These are phyloP conservation scores for Ophioderma brevispina DNA, from an alignment of 35 echinoderm and acorn worm species.

Conservation along the genomic window DNA sequence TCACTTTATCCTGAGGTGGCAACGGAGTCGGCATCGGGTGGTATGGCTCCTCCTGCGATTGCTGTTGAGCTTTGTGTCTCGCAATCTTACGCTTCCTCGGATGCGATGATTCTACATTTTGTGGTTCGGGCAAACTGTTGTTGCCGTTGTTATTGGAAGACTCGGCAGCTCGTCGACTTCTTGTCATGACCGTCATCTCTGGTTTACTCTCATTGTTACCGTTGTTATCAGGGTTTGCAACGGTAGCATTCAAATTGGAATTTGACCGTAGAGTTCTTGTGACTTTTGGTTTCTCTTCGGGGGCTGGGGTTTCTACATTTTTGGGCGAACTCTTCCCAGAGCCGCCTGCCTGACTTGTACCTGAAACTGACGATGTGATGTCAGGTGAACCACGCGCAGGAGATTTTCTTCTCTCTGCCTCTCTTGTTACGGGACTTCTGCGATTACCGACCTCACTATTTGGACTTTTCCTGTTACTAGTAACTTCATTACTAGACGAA, in stretches of 20 bases:
- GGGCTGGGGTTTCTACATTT: constrained; percentile 11
- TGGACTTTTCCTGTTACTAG: constrained; percentile 9
- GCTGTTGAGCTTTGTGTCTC: constrained; percentile 72
- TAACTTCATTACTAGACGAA: constrained; percentile 12
- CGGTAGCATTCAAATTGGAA: constrained; percentile 39
- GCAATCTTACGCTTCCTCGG: constrained; percentile 96
- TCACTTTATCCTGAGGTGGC: constrained; percentile 67
- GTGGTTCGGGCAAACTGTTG: constrained; percentile 30
- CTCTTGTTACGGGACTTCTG: constrained; percentile 55
- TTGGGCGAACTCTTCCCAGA: constrained; percentile 52
- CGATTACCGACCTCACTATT: constrained; percentile 18
- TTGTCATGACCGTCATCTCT: constrained; percentile 77
- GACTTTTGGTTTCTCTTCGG: constrained; percentile 57
- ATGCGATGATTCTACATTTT: constrained; percentile 74
- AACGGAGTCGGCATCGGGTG: constrained; percentile 5
- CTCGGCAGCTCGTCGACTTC: constrained; percentile 75
- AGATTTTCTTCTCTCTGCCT: constrained; percentile 46
- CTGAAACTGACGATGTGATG: constrained; percentile 65
- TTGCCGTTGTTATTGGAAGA: constrained; percentile 20
- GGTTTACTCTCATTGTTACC: constrained; percentile 69
- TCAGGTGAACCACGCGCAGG: constrained; percentile 71
- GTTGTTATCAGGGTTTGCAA: constrained; percentile 34
- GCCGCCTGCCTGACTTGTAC: constrained; percentile 26
- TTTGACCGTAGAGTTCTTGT: constrained; percentile 85
- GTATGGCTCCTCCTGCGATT: constrained; percentile 39